Evolutionary conservation across 2,113 vertebrate genomes (phyloP).

Genomic region (Salvelinus alpinus): DNA sequence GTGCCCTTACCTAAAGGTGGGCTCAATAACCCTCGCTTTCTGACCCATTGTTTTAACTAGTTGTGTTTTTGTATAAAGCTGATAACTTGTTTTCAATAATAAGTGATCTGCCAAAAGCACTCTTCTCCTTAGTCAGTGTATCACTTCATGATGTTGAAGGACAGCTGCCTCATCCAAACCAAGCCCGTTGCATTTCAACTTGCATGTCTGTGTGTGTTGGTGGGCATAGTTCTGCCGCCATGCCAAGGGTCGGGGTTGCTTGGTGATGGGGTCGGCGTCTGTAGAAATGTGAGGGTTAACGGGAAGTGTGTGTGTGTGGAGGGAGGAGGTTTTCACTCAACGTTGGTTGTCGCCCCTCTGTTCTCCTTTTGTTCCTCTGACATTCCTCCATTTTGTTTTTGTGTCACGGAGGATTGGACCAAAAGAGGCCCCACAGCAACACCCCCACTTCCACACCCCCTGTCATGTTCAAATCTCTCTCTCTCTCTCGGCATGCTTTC

Average conservation of each 20-base stretch:
- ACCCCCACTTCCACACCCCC: conserved; percentile 38
- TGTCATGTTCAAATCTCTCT: conserved; percentile 19
- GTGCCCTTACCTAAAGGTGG: too few relatives aligned
- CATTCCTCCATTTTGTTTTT: conserved; percentile 65
- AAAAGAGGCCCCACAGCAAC: conserved; percentile 58
- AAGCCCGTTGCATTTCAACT: conserved; percentile 20
- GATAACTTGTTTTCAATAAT: too few relatives aligned
- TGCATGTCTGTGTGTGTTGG: conserved; percentile 20
- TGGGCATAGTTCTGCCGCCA: conserved; percentile 9
- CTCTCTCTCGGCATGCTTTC: conserved; percentile 29
- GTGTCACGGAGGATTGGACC: conserved; percentile 38
- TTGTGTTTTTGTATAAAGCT: too few relatives aligned
- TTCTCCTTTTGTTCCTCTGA: conserved; percentile 55
- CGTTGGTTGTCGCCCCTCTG: conserved; percentile 58
- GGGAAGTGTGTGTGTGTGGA: conserved; percentile 19
- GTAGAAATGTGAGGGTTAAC: conserved; percentile 49
- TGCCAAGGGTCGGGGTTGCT: conserved; percentile 45
- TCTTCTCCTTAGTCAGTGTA: not conserved
- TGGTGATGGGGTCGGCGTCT: conserved; percentile 46
- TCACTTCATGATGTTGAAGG: not conserved
- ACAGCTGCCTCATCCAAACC: not conserved
- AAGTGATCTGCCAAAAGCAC: not conserved
- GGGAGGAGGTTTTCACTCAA: conserved; percentile 63
- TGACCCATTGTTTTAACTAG: too few relatives aligned
- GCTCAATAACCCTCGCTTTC: too few relatives aligned